Percentiles rank a stretch among this genome's conserved stretches.
Conservation (phyloP, 2,797 vertebrate genomes). For the Parotocinclus haroldoi region DNA sequence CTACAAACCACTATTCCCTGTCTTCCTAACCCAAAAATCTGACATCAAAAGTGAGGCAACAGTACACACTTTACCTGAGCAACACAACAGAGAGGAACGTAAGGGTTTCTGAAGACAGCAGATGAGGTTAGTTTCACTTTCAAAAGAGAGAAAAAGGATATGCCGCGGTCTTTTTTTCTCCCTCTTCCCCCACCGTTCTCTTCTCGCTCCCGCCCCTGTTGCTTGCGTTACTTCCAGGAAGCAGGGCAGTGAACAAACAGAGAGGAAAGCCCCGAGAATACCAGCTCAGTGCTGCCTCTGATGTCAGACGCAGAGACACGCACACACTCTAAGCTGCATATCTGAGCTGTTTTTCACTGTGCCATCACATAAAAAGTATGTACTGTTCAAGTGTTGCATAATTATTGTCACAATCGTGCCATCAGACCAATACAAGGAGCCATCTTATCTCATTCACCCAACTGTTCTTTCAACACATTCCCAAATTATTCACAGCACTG, state of each 20-base stretch:
- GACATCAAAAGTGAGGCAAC: constrained; percentile 10
- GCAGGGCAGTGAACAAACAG: constrained; percentile 50
- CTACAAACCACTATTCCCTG: constrained; percentile 32
- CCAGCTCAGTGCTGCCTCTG: constrained; percentile 57
- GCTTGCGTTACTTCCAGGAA: constrained; percentile 73
- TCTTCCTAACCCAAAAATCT: constrained; percentile 4
- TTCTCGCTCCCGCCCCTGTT: not conserved
- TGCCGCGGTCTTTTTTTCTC: constrained; percentile 7
- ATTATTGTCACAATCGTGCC: too few species aligned
- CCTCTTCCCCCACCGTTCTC: constrained; percentile 29
- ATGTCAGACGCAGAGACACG: constrained; percentile 38
- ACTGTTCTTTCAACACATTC: too few species aligned
- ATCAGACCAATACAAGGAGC: too few species aligned
- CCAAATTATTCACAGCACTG: not conserved
- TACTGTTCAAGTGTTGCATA: too few species aligned
- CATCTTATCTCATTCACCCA: too few species aligned
- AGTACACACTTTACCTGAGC: constrained; percentile 10
- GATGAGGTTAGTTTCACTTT: constrained; percentile 58
- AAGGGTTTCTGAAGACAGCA: constrained; percentile 14
- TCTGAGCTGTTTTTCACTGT: too few species aligned
- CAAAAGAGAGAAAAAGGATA: constrained; percentile 35
- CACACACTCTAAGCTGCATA: constrained; percentile 5
- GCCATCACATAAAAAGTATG: too few species aligned
- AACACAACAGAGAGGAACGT: constrained; percentile 25
- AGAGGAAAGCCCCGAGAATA: constrained; percentile 78